Conservation (phyloP, 92 coral and sea anemone genomes). For the Phenganax stokvisi region DNA sequence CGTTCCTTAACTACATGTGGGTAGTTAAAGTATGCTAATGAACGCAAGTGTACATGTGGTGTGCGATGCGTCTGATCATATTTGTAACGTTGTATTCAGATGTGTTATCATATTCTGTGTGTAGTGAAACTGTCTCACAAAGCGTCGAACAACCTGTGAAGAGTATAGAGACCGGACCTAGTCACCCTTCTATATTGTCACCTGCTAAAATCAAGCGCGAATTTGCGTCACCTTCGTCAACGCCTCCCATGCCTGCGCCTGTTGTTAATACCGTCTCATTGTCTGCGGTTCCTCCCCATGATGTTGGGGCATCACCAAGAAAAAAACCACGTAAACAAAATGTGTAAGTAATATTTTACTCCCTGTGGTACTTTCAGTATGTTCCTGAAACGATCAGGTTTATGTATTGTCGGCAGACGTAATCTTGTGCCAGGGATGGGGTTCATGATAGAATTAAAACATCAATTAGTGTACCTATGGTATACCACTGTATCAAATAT, state of each 20-base stretch:
- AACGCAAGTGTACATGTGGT: too few relatives aligned
- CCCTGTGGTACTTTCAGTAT: background rate
- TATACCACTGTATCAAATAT: too few relatives aligned
- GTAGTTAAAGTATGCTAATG: too few relatives aligned
- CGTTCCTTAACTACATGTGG: too few relatives aligned
- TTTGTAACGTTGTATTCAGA: background rate
- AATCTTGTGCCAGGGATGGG: background rate
- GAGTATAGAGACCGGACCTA: slow-evolving; percentile 46
- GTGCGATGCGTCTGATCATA: background rate
- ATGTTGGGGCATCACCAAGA: slow-evolving; percentile 80
- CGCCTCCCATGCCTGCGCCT: slow-evolving; percentile 50
- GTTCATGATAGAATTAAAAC: background rate
- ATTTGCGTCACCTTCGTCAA: slow-evolving; percentile 49
- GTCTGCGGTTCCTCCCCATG: slow-evolving; percentile 55
- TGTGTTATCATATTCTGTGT: background rate
- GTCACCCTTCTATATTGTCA: slow-evolving; percentile 41
- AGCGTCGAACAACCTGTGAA: slow-evolving; percentile 51
- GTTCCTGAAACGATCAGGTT: too few relatives aligned
- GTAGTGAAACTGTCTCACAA: slow-evolving; percentile 82
- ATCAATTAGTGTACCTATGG: too few relatives aligned
- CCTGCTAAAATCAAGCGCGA: slow-evolving; percentile 70
- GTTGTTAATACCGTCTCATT: slow-evolving; percentile 47
- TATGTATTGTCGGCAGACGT: too few relatives aligned
- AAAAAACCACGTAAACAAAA: slow-evolving; percentile 96
- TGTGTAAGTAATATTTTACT: slow-evolving; percentile 66